Base-by-base conservation (phyloP, 2,888 invertebrate species). In the Gortyna flavago region DNA sequence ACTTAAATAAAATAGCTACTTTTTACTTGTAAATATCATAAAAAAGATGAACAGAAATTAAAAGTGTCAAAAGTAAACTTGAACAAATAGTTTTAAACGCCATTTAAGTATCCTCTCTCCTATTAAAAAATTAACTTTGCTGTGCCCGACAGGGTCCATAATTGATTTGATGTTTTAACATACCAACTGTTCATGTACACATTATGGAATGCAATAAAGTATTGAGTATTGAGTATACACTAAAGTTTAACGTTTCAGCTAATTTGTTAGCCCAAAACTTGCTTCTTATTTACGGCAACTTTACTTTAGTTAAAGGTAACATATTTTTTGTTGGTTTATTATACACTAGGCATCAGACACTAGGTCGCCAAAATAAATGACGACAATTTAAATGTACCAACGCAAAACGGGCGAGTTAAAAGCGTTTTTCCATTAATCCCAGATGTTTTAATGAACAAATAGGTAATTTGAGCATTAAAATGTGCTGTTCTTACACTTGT, bases 391-490 rank as follows among this genome's bases (percentile, higher is more conserved):
- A 76, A 81, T 76, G 61, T 71, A 62, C 35, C 51, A 35, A 41
- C 57, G 18, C 25, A 62, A 75, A 80, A 66, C 38, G 32, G 38
- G n/a, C 35, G 35, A 73, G 70, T 69, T 81, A 62, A 85, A 77
- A 78, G 59, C 57, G 65, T 71, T 54, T 77, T 81, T 78, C 67
- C 85, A 75, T 78, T 75, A 81, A 85, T 78, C 57, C 81, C 13
- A 32, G 44, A 74, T 68, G 75, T 75, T 81, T 73, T 73, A 79
- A 79, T 82, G 70, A 76, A 74, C 85, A 79, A 79, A 79, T 74
- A 83, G 59, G 68, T 85, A 64, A 83, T 77, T 82, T 75, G n/a
- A 67, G 57, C 67, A 85, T 79, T 69, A 79, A 85, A 81, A 74
- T 74, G 32, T 71, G 29, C 62, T 77, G 65, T 72, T 77, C 54